Evolutionary conservation across 2,113 vertebrate species (phyloP).

Genomic region (Actenoides lindsayi): DNA sequence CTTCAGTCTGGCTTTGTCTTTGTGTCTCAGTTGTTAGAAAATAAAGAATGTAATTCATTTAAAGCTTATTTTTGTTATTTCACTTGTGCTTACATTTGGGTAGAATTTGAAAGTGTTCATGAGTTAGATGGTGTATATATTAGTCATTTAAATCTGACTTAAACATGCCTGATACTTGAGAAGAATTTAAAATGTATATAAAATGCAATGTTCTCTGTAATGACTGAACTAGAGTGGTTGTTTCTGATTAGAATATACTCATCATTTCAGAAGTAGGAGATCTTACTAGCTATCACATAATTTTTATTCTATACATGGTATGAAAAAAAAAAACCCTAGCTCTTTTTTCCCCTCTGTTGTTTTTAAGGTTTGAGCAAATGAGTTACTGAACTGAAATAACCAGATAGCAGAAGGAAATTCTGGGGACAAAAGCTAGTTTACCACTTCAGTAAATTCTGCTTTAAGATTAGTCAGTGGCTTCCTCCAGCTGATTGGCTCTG

Average conservation of each 20-base stretch:
- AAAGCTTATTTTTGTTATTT: background rate
- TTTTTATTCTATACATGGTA: background rate
- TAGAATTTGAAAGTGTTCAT: background rate
- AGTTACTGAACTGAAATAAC: conserved; percentile 4
- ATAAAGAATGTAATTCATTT: background rate
- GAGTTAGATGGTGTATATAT: background rate
- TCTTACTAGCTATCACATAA: background rate
- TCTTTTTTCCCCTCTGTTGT: background rate
- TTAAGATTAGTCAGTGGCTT: background rate
- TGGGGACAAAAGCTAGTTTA: conserved; percentile 10
- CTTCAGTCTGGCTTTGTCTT: background rate
- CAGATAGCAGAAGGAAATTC: background rate
- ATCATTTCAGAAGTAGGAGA: background rate
- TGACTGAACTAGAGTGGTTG: background rate
- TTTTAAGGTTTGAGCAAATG: background rate
- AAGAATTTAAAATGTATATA: background rate
- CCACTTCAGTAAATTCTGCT: background rate
- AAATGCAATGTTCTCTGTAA: background rate
- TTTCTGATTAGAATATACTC: background rate
- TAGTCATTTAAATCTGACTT: background rate
- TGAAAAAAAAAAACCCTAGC: background rate
- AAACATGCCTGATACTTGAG: background rate
- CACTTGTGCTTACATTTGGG: background rate
- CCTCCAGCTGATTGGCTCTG: background rate
- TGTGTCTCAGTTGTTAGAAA: background rate